Percentiles rank a stretch among this genome's conserved stretches.
Conservation (phyloP, 2,797 vertebrate genomes). For the Pterois miles region DNA sequence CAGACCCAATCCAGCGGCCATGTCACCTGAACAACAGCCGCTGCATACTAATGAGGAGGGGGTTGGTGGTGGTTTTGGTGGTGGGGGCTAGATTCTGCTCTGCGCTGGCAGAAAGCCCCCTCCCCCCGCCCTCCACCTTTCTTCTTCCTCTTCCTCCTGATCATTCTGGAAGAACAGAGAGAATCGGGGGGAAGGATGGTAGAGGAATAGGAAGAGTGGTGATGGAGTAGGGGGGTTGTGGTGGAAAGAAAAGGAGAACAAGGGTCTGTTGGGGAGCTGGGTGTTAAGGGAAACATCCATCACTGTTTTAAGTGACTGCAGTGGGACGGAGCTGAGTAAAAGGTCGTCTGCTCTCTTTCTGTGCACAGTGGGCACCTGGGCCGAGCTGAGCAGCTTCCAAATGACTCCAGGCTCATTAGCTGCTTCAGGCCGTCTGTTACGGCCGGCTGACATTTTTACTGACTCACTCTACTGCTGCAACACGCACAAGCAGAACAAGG, state of each 20-base stretch:
- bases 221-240: not conserved
- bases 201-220: constrained; percentile 17
- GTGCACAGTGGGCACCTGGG: constrained; percentile 70
- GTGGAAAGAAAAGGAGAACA: not conserved
- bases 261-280: constrained; percentile 5
- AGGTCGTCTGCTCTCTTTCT: constrained; percentile 67
- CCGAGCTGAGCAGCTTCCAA: constrained; percentile 58
- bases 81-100: constrained; percentile 18
- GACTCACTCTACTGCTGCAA: constrained; percentile 49
- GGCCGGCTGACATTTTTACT: constrained; percentile 63
- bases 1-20: constrained; percentile 54
- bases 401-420: constrained; percentile 71
- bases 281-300: constrained; percentile 70
- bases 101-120: constrained; percentile 32
- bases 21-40: constrained; percentile 68
- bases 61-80: too few species aligned
- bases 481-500: constrained; percentile 34
- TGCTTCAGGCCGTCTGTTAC: constrained; percentile 55
- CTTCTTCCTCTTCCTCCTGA: constrained; percentile 44
- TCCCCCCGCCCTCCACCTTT: constrained; percentile 20
- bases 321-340: constrained; percentile 69
- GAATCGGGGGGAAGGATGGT: constrained; percentile 15
- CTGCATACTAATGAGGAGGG: constrained; percentile 66
- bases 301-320: constrained; percentile 80
- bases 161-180: constrained; percentile 53